These are phyloP conservation scores for Sphaerophoria rueppellii DNA, from an alignment of 2,888 invertebrate species.

Conservation along the genomic window DNA sequence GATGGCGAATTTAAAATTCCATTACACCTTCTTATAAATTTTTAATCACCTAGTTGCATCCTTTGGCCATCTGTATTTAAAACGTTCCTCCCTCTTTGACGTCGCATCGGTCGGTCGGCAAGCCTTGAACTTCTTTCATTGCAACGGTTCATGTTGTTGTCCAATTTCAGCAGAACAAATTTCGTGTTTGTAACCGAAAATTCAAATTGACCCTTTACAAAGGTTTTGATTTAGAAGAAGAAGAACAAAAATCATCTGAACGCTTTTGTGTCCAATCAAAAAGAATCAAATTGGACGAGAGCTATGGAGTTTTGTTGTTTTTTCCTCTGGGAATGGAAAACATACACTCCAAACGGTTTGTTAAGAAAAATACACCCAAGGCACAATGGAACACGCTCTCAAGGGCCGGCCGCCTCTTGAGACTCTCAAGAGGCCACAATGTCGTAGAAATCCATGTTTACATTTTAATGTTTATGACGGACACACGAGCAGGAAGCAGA, in stretches of 20 bases:
- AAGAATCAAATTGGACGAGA: conserved; percentile 46
- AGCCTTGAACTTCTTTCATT: background rate
- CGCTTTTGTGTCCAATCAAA: conserved; percentile 29
- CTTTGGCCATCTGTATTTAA: conserved; percentile 8
- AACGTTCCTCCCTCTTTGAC: background rate
- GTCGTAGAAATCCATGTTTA: conserved; percentile 61
- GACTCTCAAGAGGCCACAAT: conserved; percentile 69
- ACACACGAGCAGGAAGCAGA: conserved; percentile 42
- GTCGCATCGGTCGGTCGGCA: background rate
- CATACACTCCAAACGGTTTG: conserved; percentile 26
- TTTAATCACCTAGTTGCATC: conserved; percentile 48
- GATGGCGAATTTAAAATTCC: conserved; percentile 64
- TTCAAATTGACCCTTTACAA: conserved; percentile 65
- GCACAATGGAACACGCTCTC: conserved; percentile 69
- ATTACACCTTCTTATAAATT: conserved; percentile 64
- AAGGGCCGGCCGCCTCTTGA: conserved; percentile 68
- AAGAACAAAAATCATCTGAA: conserved; percentile 27
- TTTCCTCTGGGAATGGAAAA: conserved; percentile 53
- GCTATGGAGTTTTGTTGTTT: conserved; percentile 34
- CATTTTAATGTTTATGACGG: conserved; percentile 64
- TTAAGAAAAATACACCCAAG: conserved; percentile 52
- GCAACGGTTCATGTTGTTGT: background rate
- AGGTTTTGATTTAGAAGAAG: conserved; percentile 15
- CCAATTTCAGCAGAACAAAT: conserved; percentile 11
- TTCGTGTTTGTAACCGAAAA: conserved; percentile 50